Base-by-base conservation (phyloP, 2,888 invertebrate species). In the Drosophila birchii region DNA sequence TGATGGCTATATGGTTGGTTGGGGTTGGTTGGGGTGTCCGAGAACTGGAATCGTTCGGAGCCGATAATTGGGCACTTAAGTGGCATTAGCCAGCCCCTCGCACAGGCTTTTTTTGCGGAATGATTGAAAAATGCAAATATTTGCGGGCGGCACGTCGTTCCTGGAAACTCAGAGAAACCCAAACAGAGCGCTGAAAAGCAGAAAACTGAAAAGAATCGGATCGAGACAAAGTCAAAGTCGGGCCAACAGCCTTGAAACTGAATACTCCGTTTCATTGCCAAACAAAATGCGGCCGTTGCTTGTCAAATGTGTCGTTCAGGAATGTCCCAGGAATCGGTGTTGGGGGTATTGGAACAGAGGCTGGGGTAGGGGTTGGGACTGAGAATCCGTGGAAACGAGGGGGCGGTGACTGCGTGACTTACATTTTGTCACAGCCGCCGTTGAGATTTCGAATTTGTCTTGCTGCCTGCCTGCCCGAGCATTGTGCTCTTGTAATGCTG, bases 41-140 rank as follows among this genome's bases (percentile, higher is more conserved):
- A 36, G 45, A 43, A 57, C 36, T 60, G 54, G 44, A 39, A 29
- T 41, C 59, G 43, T 60, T 63, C 57, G 58, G 70, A 77, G 57
- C 66, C 71, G 79, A 88, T 86, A 86, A 86, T 86, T 86, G 89
- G 87, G 75, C 89, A 88, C 86, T 88, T 86, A 86, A 86, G 78
- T 84, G 86, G 86, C 81, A 88, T 86, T 86, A 88, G 88, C 87
- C 75, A 76, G 29, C 47, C 47, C 54, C 51, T 55, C 59, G 45
- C 54, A 56, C 43, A 54, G 68, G 34, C 51, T 72, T 68, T 68
- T 63, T 71, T 71, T 63, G 67, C 36, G 51, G 51, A 53, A 53
- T 53, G 59, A 81, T 68, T 66, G 61, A 76, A 68, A 69, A 76
- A 78, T 84, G 86, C 87, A 87, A 85, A 84, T 85, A 85, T 78